Evolutionary conservation across 2,888 invertebrate genomes (phyloP), one percentile per base, ranked within the genome.

Genomic region (Acrobasis consociella): DNA sequence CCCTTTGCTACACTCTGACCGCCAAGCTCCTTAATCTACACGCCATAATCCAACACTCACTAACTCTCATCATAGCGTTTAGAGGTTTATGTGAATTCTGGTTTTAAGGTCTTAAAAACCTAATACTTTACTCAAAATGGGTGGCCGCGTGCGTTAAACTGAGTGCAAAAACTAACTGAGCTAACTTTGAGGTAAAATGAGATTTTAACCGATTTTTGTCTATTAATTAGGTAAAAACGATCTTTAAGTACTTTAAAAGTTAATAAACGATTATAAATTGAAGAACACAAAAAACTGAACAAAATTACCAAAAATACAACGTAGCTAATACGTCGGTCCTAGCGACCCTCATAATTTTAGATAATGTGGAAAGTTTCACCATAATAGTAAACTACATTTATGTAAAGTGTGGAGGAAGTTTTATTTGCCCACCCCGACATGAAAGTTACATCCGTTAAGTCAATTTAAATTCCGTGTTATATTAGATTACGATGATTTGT

Each of bases 291-390:
- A 46, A 42, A 46, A 46, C 46, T 11, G 46, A 46, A 13, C 11
- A 13, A 46, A 46, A 46, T 46, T n/a, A 13, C n/a, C 46, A 13
- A 46, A 31, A 46, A n/a, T 46, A 13, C 13, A 46, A 7, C 13
- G 46, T 46, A 46, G 46, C 46, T 46, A n/a, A 46, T n/a, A n/a
- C 13, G 5, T 13, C n/a, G 2, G 46, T 52, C 11, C 11, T 22
- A 22, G 11, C 5, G 22, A 22, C 52, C 52, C 31, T 52, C 22
- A 31, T 31, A 52, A 52, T 52, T 52, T 31, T 8, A 31, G 52
- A 58, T 58, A 58, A 58, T 58, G 46, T 49, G 49, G 9, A 49
- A 58, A 58, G 58, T 58, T 58, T 46, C 7, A 49, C 42, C 42
- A 46, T 42, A 58, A 42, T 38, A 42, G 22, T 58, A 52, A 52